These are phyloP conservation scores for Metopolophium dirhodum DNA, from an alignment of 1,140 invertebrate species.

Conservation along the genomic window DNA sequence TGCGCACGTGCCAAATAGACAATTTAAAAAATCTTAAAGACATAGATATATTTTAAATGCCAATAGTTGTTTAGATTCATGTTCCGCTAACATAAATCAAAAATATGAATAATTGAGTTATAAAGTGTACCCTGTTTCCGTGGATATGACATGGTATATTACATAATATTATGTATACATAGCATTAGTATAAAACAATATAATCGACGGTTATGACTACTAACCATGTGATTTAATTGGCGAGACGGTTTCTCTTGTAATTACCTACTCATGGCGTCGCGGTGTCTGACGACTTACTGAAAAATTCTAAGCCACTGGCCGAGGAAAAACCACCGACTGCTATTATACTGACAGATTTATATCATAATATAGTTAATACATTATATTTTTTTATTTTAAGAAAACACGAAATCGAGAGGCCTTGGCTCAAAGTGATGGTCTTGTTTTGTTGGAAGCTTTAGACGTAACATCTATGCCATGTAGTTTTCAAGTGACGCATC, in stretches of 20 bases:
- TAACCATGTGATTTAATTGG: not conserved
- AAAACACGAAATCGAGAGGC: not conserved
- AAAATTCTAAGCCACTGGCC: not conserved
- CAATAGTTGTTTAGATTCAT: not conserved
- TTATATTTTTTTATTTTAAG: not conserved
- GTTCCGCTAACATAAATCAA: not conserved
- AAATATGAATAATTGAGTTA: not conserved
- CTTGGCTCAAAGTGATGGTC: accelerated
- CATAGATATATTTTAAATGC: not conserved
- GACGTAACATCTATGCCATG: no score
- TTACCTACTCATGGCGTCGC: not conserved
- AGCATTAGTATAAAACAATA: not conserved
- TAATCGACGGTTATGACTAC: not conserved
- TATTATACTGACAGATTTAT: not conserved
- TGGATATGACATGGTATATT: not conserved
- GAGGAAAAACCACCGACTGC: not conserved
- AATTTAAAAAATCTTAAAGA: not conserved
- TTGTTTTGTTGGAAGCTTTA: not conserved
- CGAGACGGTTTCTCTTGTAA: not conserved
- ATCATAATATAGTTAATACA: not conserved
- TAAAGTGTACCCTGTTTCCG: not conserved
- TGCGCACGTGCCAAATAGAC: not conserved
- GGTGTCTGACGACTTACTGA: not conserved
- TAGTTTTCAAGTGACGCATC: no score
- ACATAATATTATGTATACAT: not conserved